These are phyloP conservation scores for Ephestia elutella DNA, from an alignment of 1,140 invertebrate genomes.

Conservation along the genomic window DNA sequence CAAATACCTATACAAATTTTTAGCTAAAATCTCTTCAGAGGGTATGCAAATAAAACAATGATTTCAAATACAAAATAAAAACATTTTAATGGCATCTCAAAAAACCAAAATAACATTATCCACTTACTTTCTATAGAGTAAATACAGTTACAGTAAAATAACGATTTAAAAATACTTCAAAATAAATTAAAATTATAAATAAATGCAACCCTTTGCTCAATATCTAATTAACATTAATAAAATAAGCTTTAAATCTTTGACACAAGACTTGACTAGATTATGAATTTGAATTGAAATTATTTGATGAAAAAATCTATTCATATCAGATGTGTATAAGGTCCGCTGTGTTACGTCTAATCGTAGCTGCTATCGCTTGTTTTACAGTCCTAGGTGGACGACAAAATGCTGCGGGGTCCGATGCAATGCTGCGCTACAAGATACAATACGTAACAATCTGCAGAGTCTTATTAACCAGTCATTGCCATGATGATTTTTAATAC, in stretches of 20 bases:
- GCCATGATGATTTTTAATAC: too few species aligned
- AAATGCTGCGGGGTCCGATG: too few species aligned
- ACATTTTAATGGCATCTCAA: slow-evolving; percentile 30
- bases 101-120: slow-evolving; percentile 24
- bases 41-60: slow-evolving; percentile 35
- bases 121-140: slow-evolving; percentile 22
- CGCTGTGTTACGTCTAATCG: too few species aligned
- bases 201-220: slow-evolving; percentile 17
- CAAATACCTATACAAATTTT: too few species aligned
- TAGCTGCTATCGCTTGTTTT: too few species aligned
- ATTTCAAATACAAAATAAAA: slow-evolving; percentile 41
- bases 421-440: too few species aligned
- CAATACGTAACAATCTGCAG: too few species aligned
- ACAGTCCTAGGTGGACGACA: too few species aligned
- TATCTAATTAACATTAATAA: neutral
- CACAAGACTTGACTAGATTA: neutral
- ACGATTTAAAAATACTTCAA: slow-evolving; percentile 19
- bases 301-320: too few species aligned
- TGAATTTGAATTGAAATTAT: neutral
- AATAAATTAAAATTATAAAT: slow-evolving; percentile 21
- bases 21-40: too few species aligned
- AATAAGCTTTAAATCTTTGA: neutral
- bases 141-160: slow-evolving; percentile 23
- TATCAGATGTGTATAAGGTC: too few species aligned
- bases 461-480: too few species aligned